These are phyloP conservation scores for Limonius californicus DNA, from an alignment of 1,140 invertebrate species.

Conservation along the genomic window DNA sequence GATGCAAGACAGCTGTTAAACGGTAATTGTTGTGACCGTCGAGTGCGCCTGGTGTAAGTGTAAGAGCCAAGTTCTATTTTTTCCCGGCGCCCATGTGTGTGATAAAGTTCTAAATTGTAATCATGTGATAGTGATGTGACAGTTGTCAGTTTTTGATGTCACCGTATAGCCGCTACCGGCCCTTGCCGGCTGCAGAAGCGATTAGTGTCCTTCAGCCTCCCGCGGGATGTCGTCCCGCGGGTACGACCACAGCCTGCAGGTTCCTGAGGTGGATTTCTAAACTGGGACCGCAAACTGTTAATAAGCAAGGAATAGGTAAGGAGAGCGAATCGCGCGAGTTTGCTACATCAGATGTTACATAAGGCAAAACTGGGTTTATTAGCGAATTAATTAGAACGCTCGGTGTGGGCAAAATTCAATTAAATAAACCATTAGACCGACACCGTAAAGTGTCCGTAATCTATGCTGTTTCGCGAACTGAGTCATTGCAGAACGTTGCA, in stretches of 20 bases:
- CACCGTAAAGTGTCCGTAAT: too few relatives aligned
- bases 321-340: too few relatives aligned
- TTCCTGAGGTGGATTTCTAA: slow-evolving; percentile 46
- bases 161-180: slow-evolving; percentile 46
- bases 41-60: neutral
- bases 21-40: too few relatives aligned
- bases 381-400: too few relatives aligned
- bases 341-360: too few relatives aligned
- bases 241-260: slow-evolving; percentile 39
- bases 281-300: slow-evolving; percentile 44
- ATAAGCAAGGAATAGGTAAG: slow-evolving; percentile 44
- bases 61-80: neutral
- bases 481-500: too few relatives aligned
- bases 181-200: slow-evolving; percentile 42
- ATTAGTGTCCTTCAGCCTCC: slow-evolving; percentile 38
- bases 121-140: slow-evolving; percentile 16
- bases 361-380: too few relatives aligned
- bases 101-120: neutral
- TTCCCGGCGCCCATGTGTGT: neutral
- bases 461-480: too few relatives aligned
- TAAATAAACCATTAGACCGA: too few relatives aligned
- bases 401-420: too few relatives aligned
- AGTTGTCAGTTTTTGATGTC: slow-evolving; percentile 37
- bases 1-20: too few relatives aligned
- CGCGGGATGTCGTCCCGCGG: slow-evolving; percentile 34